Conservation (phyloP, 2,113 vertebrate genomes). For the Hippotragus niger region DNA sequence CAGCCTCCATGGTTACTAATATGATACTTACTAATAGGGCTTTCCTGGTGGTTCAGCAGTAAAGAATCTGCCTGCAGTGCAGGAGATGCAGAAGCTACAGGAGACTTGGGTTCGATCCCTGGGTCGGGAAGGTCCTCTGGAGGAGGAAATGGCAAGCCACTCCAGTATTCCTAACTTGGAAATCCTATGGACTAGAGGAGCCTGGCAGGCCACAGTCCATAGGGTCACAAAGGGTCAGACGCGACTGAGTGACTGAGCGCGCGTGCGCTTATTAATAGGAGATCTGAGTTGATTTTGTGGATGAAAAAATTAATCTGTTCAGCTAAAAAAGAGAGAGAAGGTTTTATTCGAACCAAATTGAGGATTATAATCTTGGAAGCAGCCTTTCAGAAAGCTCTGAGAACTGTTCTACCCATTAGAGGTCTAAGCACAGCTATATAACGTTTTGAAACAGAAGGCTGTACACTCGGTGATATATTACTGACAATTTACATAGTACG, state of each 20-base stretch:
- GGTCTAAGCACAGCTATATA: neutral
- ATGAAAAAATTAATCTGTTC: neutral
- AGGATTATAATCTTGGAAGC: neutral
- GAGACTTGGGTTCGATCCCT: neutral
- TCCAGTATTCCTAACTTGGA: neutral
- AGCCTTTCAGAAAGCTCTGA: neutral
- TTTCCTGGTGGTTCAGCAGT: neutral
- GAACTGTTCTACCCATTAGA: neutral
- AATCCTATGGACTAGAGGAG: neutral
- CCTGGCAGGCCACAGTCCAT: neutral
- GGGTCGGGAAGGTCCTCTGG: neutral
- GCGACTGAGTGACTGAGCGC: neutral
- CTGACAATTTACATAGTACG: neutral
- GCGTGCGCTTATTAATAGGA: neutral
- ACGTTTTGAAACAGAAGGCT: neutral
- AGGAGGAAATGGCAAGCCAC: neutral
- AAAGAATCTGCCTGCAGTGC: neutral
- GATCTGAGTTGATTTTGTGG: neutral
- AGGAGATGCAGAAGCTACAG: neutral
- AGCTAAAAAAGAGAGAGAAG: neutral
- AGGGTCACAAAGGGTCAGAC: neutral
- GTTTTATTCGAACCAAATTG: neutral
- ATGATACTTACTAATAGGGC: neutral
- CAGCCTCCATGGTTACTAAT: neutral
- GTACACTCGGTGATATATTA: neutral